Evolutionary conservation across 2,888 invertebrate species (phyloP).

Genomic region (Venustoraphidia nigricollis): DNA sequence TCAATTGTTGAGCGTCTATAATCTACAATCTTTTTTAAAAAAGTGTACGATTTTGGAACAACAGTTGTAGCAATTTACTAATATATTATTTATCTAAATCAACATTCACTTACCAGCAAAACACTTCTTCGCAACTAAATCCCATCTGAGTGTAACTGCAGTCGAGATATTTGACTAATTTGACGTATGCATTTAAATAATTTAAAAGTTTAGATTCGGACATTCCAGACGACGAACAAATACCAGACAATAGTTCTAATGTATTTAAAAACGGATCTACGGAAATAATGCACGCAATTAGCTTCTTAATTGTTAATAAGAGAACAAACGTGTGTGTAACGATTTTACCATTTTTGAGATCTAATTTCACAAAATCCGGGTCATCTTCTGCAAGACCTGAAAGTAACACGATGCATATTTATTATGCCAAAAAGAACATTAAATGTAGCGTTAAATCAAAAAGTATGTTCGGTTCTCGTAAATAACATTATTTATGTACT

Average conservation of each 20-base stretch:
- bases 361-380: conserved; percentile 27
- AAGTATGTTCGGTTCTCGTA: not conserved
- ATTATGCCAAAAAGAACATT: conserved; percentile 6
- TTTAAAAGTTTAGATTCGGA: conserved; percentile 68
- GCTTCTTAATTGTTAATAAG: not conserved
- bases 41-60: conserved; percentile 22
- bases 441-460: too few relatives aligned
- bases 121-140: conserved; percentile 64
- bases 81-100: too few relatives aligned
- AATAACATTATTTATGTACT: conserved; percentile 26
- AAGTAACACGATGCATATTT: conserved; percentile 1
- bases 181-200: conserved; percentile 78
- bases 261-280: conserved; percentile 42
- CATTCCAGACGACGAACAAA: conserved; percentile 45
- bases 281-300: conserved; percentile 14
- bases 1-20: too few relatives aligned
- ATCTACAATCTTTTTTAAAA: conserved; percentile 2
- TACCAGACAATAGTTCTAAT: conserved; percentile 42
- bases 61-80: not conserved
- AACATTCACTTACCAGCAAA: conserved; percentile 48
- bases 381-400: conserved; percentile 6
- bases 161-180: conserved; percentile 52
- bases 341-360: conserved; percentile 33
- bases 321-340: not conserved
- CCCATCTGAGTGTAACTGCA: conserved; percentile 43